Base-by-base conservation (phyloP, 2,797 vertebrate species). In the Gymnothorax reevesii region DNA sequence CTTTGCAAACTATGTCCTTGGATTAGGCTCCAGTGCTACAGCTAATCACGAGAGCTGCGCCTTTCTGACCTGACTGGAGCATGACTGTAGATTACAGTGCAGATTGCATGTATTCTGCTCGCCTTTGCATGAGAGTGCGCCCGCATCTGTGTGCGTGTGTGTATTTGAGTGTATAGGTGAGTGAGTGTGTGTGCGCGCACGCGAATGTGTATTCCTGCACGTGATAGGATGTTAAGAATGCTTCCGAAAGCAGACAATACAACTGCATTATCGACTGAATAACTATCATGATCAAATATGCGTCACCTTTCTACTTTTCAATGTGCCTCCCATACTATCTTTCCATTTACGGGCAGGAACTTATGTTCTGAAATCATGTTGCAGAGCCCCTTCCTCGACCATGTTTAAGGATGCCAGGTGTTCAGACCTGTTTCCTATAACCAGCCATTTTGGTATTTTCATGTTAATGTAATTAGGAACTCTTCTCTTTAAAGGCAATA, bases 401-500 rank as follows among this genome's bases (percentile, higher is more conserved):
- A 42, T 27, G 62, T 57, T 62, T 82, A 57, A 60, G 49, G 57
- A 59, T 79, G 27, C 71, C 55, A 64, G 57, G 71, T 17, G 57
- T 8, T 77, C 60, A 22, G 57, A 5, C 17, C 25, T 25, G 52
- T 57, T 33, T 69, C 84, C 69, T 10, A 15, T 52, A 86, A 42
- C 80, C 73, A 52, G 71, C 59, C 33, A 0, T 22, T 59, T 80
- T 77, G 49, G 57, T 54, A 49, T 62, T 86, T 80, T 79, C 52
- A 86, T 86, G 75, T 57, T 64, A 86, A 86, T 85, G 84, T 57
- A 85, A 85, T 86, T 82, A 86, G 13, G 71, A 80, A 80, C 64
- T 60, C 73, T 82, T 86, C 85, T 77, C 69, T 86, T 86, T 75
- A 86, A 80, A 75, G 83, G 71, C 42, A 42, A 64, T 25, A 71